Evolutionary conservation across 2,113 vertebrate species (phyloP).

Genomic region (Tetrax tetrax): DNA sequence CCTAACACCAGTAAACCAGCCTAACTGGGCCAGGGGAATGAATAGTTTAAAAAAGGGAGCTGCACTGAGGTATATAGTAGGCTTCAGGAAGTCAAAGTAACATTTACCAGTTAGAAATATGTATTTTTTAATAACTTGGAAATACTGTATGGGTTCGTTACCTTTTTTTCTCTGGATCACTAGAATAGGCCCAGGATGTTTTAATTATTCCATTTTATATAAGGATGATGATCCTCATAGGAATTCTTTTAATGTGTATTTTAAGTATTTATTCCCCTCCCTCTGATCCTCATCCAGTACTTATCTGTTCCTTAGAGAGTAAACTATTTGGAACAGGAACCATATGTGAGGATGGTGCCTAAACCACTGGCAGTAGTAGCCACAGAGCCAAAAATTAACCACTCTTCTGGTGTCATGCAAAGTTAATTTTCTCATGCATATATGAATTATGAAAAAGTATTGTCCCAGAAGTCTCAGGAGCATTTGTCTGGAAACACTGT

Average conservation of each 20-base stretch:
- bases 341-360: neutral
- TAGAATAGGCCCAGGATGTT: neutral
- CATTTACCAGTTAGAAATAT: neutral
- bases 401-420: neutral
- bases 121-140: neutral
- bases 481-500: neutral
- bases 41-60: neutral
- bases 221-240: neutral
- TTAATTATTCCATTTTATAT: neutral
- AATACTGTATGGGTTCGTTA: neutral
- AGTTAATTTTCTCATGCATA: neutral
- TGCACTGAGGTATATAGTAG: neutral
- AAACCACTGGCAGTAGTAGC: neutral
- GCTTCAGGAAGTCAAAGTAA: neutral
- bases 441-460: neutral
- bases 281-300: neutral
- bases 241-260: neutral
- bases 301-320: neutral
- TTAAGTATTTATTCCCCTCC: neutral
- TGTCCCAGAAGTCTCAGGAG: neutral
- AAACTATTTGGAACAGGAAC: neutral
- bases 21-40: neutral
- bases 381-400: neutral
- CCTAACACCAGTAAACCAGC: neutral
- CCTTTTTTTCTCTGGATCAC: neutral